Conservation (phyloP, 2,888 invertebrate genomes). For the Drosophila mulleri region DNA sequence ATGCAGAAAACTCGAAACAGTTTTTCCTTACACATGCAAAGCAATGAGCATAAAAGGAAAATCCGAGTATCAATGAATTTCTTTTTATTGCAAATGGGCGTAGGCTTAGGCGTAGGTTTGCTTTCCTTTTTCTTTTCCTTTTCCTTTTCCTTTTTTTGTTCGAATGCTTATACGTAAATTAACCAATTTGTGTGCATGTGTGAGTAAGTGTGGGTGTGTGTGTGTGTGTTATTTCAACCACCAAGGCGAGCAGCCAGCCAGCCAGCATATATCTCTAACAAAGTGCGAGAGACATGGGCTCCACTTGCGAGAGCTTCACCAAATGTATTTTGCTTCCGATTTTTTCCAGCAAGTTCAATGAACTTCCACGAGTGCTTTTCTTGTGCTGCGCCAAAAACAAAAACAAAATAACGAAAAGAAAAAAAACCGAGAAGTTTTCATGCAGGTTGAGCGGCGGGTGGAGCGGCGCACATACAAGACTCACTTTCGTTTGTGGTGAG, state of each 20-base stretch:
- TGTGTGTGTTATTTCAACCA: slow-evolving; percentile 36
- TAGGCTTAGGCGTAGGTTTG: slow-evolving; percentile 7
- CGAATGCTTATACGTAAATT: slow-evolving; percentile 46
- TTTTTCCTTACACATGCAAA: background rate
- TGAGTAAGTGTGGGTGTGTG: background rate
- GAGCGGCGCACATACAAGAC: slow-evolving; percentile 36
- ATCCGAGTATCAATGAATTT: slow-evolving; percentile 9
- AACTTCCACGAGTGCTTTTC: slow-evolving; percentile 59
- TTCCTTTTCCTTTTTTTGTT: slow-evolving; percentile 13
- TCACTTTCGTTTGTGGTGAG: slow-evolving; percentile 68
- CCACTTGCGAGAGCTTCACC: slow-evolving; percentile 33
- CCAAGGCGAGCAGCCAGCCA: slow-evolving; percentile 31
- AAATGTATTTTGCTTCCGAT: slow-evolving; percentile 49
- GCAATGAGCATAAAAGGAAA: slow-evolving; percentile 16
- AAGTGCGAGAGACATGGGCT: slow-evolving; percentile 23
- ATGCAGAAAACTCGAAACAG: background rate
- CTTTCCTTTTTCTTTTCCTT: background rate
- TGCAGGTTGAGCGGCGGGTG: slow-evolving; percentile 3
- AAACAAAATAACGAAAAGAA: slow-evolving; percentile 8
- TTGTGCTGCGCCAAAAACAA: slow-evolving; percentile 56
- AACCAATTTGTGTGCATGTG: slow-evolving; percentile 46
- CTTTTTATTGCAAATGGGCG: slow-evolving; percentile 11
- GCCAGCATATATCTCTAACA: slow-evolving; percentile 24
- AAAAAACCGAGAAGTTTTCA: slow-evolving; percentile 37
- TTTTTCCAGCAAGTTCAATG: slow-evolving; percentile 60